Evolutionary conservation across 2,797 vertebrate species (phyloP), one percentile per base, ranked within the genome.

Genomic region (Erithacus rubecula): DNA sequence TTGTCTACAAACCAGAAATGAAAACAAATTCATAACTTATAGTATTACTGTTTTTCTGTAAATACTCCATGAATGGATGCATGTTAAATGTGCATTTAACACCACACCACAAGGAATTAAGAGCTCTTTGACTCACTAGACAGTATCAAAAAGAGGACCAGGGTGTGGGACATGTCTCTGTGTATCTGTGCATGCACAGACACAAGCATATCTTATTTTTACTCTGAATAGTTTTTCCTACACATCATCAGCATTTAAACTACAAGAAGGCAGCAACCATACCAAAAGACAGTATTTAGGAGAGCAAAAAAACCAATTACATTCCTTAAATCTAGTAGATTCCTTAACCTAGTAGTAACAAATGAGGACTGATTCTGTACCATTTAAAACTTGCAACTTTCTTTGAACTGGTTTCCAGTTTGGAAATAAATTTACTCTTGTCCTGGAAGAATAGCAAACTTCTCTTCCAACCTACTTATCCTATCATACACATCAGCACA

Each of bases 1-100:
- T 97, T 58, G 99, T 98, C 99, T 99, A 96, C 47, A 89, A 95
- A 52, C 4, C 55, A 93, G 41, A 83, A 34, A 74, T 85, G 10
- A 63, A 60, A 85, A 85, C 8, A 75, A 4, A 30, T 5, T 62
- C 1, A 13, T 15, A 26, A 51, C 12, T 51, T 62, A 69, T 0
- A 39, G 2, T 29, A 63, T 26, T 32, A 58, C 7, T 43, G 17
- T 4, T 69, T 79, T 84, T 18, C 36, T 68, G 44, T 56, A 86
- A 69, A 63, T 58, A 83, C 76, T 34, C 11, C 14, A 46, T 2
- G 1, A 15, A 46, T 13, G 8, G 13, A 51, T 27, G 7, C 6
- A 44, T 4, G 5, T 6, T 74, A 23, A 78, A 65, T 3, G 11
- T 14, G 26, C 39, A 78, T 36, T 84, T 80, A 65, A 43, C 13